phyloP scores from a whole-genome alignment of 2,113 vertebrate genomes.

The Pteruthius melanotis region DNA sequence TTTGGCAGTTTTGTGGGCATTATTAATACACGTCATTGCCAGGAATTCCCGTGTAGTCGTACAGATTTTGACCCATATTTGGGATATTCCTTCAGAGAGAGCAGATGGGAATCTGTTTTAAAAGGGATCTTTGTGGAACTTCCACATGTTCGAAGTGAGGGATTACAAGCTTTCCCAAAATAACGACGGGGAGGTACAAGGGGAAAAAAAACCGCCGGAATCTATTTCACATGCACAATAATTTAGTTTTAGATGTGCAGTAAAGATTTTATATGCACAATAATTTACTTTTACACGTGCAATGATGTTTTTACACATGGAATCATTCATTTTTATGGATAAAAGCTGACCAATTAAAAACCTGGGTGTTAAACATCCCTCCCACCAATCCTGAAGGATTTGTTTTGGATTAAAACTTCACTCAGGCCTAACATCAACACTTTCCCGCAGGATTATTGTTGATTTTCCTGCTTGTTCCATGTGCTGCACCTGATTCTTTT shows the following conservation, averaged over 20 bases:
- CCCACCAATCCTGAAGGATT: not conserved
- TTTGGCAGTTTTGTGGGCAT: not conserved
- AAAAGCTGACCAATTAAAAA: slow-evolving; percentile 42
- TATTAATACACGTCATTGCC: not conserved
- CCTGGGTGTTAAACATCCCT: not conserved
- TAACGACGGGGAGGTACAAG: slow-evolving; percentile 10
- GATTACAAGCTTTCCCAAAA: slow-evolving; percentile 30
- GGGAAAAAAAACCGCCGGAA: not conserved
- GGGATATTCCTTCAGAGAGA: not conserved
- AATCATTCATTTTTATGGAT: slow-evolving; percentile 52
- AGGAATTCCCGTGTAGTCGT: not conserved
- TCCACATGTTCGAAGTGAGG: not conserved
- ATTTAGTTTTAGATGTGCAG: slow-evolving; percentile 67
- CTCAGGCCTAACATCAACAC: not conserved
- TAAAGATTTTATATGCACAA: slow-evolving; percentile 65
- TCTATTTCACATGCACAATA: slow-evolving; percentile 51
- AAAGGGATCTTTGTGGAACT: not conserved
- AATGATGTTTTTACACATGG: slow-evolving; percentile 42
- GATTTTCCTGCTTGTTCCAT: not conserved
- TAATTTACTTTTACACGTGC: slow-evolving; percentile 64
- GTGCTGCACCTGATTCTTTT: not conserved
- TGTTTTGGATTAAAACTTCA: not conserved
- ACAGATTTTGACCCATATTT: not conserved
- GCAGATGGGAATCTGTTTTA: not conserved
- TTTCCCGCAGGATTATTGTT: not conserved